A percentile compares a stretch with the other conserved stretches of the same genome.
Conservation (phyloP, 2,797 vertebrate species). For the Rhinophrynus dorsalis region DNA sequence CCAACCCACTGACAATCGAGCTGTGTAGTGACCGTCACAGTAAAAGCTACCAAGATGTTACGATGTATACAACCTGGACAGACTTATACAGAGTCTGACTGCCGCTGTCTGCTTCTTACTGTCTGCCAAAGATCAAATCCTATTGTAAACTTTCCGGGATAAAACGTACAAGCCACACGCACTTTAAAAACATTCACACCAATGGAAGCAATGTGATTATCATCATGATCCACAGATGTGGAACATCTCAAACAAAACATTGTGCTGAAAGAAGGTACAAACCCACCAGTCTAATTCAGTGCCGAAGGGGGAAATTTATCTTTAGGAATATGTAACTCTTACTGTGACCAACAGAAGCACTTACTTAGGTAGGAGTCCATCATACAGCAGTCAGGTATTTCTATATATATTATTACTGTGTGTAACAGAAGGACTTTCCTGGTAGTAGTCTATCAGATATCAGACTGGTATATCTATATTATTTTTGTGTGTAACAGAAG, state of each 20-base stretch:
- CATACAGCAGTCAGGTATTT: too few relatives aligned
- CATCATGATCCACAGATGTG: neutral
- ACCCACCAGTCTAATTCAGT: too few relatives aligned
- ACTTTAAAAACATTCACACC: slow-evolving; percentile 9
- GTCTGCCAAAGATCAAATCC: slow-evolving; percentile 17
- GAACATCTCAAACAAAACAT: neutral
- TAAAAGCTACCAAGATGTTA: neutral
- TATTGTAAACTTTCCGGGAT: slow-evolving; percentile 9
- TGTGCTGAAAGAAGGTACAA: neutral
- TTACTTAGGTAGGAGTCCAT: too few relatives aligned
- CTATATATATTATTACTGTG: too few relatives aligned
- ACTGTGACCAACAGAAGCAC: too few relatives aligned
- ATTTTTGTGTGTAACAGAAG: too few relatives aligned
- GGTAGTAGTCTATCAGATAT: too few relatives aligned
- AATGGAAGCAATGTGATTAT: neutral
- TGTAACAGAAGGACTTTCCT: too few relatives aligned
- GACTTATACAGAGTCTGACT: neutral
- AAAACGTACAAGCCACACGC: neutral
- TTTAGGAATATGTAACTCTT: too few relatives aligned
- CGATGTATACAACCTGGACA: slow-evolving; percentile 7
- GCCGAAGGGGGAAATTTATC: too few relatives aligned
- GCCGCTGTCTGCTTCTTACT: neutral
- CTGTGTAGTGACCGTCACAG: neutral
- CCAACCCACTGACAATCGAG: too few relatives aligned
- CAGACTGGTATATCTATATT: too few relatives aligned